Evolutionary conservation across 1,140 invertebrate species (phyloP).

Genomic region (Meloidogyne hapla): DNA sequence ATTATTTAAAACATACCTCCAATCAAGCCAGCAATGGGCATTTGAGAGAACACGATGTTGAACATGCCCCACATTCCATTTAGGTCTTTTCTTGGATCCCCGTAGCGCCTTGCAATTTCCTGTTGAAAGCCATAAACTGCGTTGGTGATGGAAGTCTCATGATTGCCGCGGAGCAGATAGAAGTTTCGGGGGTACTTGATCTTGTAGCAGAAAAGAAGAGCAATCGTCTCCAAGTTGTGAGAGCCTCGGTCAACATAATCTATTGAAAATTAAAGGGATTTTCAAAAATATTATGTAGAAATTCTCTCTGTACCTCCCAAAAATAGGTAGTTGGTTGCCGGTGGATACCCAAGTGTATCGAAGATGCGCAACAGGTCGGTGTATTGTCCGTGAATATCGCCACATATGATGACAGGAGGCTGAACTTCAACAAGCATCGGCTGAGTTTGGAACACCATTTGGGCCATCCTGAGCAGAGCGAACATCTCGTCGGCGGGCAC

Average conservation of each 20-base stretch:
- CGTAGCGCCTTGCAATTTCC: slow-evolving; percentile 25
- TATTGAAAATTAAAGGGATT: background rate
- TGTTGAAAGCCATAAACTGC: slow-evolving; percentile 47
- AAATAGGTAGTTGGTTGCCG: slow-evolving; percentile 40
- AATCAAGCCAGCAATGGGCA: slow-evolving; percentile 74
- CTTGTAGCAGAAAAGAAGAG: slow-evolving; percentile 19
- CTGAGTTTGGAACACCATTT: slow-evolving; percentile 93
- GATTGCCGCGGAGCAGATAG: slow-evolving; percentile 68
- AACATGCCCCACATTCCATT: slow-evolving; percentile 52
- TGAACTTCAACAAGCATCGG: slow-evolving; percentile 96
- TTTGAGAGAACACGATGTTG: slow-evolving; percentile 65
- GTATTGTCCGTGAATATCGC: slow-evolving; percentile 98
- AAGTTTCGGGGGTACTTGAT: slow-evolving; percentile 24
- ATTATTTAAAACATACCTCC: slow-evolving; percentile 73
- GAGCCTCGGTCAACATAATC: slow-evolving; percentile 26
- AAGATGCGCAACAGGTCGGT: slow-evolving; percentile 73
- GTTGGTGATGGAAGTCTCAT: slow-evolving; percentile 72
- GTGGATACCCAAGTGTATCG: slow-evolving; percentile 31
- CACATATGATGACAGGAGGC: slow-evolving; percentile 95
- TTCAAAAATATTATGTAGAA: background rate
- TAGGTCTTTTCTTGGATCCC: background rate
- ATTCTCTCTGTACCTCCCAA: slow-evolving; percentile 22
- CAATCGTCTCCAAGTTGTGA: slow-evolving; percentile 15
- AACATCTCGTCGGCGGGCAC: slow-evolving; percentile 19
- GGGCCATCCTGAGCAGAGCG: slow-evolving; percentile 18